Conservation (phyloP, 2,888 invertebrate species). For the Rotaria macrura region DNA sequence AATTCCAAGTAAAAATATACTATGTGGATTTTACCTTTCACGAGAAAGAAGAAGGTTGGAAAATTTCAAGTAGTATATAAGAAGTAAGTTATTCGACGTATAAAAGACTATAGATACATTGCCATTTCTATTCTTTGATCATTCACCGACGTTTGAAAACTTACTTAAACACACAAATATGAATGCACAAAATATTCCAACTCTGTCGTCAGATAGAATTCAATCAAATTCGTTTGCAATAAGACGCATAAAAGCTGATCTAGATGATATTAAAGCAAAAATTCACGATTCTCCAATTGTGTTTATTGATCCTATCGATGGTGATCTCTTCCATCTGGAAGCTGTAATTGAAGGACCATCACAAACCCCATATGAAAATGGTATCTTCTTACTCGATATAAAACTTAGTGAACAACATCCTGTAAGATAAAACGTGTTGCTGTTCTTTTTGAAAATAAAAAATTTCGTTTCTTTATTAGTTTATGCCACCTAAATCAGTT, state of each 20-base stretch:
- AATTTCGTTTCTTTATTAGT: background rate
- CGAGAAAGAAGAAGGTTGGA: no score
- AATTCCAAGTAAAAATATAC: no score
- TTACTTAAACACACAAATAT: no score
- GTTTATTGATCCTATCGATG: background rate
- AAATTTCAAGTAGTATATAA: no score
- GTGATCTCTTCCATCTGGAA: background rate
- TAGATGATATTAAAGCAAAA: background rate
- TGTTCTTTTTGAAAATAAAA: background rate
- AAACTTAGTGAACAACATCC: background rate
- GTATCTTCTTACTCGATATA: background rate
- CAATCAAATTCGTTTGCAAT: background rate
- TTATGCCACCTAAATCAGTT: background rate
- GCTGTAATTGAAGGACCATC: background rate
- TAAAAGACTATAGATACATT: no score
- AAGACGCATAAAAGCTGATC: background rate
- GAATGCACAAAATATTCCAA: no score
- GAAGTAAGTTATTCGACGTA: no score
- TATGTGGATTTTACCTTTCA: no score
- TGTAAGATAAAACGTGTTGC: background rate
- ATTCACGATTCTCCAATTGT: background rate
- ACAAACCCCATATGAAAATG: background rate
- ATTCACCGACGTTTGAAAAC: no score
- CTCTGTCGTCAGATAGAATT: no score
- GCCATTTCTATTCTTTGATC: no score